Base-by-base conservation (phyloP, 2,113 vertebrate genomes). In the Tamias sibiricus region DNA sequence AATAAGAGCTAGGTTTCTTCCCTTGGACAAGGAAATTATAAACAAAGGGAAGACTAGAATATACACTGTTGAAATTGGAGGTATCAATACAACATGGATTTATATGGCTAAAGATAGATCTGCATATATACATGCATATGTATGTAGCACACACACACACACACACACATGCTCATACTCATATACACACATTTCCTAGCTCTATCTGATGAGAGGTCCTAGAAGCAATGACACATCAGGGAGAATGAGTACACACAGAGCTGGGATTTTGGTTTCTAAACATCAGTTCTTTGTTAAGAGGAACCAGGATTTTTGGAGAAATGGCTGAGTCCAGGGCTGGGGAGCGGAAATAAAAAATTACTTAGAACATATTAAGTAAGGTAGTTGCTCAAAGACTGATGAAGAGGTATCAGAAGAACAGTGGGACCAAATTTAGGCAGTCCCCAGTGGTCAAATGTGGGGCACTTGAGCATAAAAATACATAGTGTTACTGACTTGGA, bases 301-400 rank as follows among this genome's bases (percentile, higher is more conserved):
- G 42, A 96, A 69, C 40, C 35, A 62, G n/a, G n/a, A 26, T 64
- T 42, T 49, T 87, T 62, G 37, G 68, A 90, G 66, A 82, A 75
- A 69, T 35, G 26, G 7, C 77, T 80, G 68, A 69, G 6, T 42
- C 40, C 7, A 80, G 30, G 28, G 11, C 62, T 8, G 24, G 32
- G 42, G 32, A 26, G 66, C 28, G 26, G 57, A 59, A 42, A 44
- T 24, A 52, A 22, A 26, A 87, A 94, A 59, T n/a, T 30, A 82
- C 49, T 49, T n/a, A 10, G 8, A 44, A 71, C 22, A 62, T 68
- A 4, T 57, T 52, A 93, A 77, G 24, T 57, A 42, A 66, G 57
- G 74, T 64, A 52, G 35, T 13, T 16, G n/a, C 28, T n/a, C 3
- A 35, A 62, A 57, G 44, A n/a, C 90, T 76, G 52, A 83, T 17